These are phyloP conservation scores for Ips typographus DNA, from an alignment of 1,140 invertebrate species.

Conservation along the genomic window DNA sequence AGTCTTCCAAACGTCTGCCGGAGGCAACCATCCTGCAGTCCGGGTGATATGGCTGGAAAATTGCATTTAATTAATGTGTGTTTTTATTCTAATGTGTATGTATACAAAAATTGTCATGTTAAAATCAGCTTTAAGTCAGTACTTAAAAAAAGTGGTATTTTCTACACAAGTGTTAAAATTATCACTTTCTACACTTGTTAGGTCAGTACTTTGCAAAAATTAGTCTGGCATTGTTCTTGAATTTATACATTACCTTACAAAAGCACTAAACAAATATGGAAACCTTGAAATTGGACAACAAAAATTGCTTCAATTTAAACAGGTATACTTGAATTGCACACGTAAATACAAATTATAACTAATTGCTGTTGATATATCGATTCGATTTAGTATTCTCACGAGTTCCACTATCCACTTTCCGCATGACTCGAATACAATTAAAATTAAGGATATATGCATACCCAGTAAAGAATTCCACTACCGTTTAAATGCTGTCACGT, in stretches of 20 bases:
- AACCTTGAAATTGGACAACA: neutral
- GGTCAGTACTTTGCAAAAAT: too few species aligned
- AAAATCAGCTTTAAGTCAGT: neutral
- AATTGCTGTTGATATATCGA: too few species aligned
- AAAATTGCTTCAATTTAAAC: neutral
- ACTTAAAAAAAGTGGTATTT: neutral
- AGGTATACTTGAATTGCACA: neutral
- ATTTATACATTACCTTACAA: too few species aligned
- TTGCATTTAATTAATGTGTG: neutral
- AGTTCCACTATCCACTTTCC: constrained; percentile 2
- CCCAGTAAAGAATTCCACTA: constrained; percentile 13
- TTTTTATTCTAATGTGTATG: neutral
- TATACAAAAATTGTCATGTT: too few species aligned
- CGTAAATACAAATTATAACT: too few species aligned
- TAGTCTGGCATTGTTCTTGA: too few species aligned
- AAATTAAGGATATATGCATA: constrained; percentile 8
- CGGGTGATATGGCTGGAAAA: constrained; percentile 59
- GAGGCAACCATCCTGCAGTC: constrained; percentile 82
- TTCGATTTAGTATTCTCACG: neutral
- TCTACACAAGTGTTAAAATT: too few species aligned
- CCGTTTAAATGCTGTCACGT: constrained; percentile 10
- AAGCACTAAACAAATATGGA: neutral
- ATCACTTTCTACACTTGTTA: too few species aligned
- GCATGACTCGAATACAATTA: constrained; percentile 15
- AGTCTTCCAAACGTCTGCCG: constrained; percentile 74